Conservation (phyloP, 2,797 vertebrate species). For the Helicolenus hilgendorfi region DNA sequence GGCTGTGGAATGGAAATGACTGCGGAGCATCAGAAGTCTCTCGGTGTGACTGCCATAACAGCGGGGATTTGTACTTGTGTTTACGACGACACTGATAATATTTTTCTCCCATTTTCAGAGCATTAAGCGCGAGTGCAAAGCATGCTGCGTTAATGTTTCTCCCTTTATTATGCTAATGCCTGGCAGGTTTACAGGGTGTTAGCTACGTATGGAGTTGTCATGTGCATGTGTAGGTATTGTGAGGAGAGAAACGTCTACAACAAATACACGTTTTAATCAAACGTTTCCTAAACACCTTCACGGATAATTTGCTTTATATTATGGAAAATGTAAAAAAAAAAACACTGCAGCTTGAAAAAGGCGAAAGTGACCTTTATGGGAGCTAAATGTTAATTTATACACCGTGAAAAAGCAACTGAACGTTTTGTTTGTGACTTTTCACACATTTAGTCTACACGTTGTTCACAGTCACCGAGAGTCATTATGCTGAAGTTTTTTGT, state of each 20-base stretch:
- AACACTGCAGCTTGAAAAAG: conserved; percentile 20
- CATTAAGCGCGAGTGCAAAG: conserved; percentile 51
- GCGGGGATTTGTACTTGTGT: conserved; percentile 79
- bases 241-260: neutral
- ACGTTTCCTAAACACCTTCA: neutral
- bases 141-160: conserved; percentile 33
- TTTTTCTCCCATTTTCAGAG: conserved; percentile 51
- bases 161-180: conserved; percentile 55
- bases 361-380: conserved; percentile 66
- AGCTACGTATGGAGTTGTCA: conserved; percentile 8
- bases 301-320: conserved; percentile 33
- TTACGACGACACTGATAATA: conserved; percentile 69
- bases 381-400: conserved; percentile 77
- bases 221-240: neutral
- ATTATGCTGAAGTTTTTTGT: conserved; percentile 41
- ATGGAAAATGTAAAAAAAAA: conserved; percentile 1
- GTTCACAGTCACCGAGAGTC: conserved; percentile 42
- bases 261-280: neutral
- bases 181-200: conserved; percentile 36
- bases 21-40: conserved; percentile 73
- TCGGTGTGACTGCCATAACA: conserved; percentile 55
- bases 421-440: conserved; percentile 62
- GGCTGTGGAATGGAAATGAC: conserved; percentile 71
- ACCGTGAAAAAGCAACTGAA: conserved; percentile 59
- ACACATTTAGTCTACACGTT: conserved; percentile 63